These are phyloP conservation scores for Aplidium turbinatum DNA, from an alignment of 23 tunicate genomes.

Conservation along the genomic window DNA sequence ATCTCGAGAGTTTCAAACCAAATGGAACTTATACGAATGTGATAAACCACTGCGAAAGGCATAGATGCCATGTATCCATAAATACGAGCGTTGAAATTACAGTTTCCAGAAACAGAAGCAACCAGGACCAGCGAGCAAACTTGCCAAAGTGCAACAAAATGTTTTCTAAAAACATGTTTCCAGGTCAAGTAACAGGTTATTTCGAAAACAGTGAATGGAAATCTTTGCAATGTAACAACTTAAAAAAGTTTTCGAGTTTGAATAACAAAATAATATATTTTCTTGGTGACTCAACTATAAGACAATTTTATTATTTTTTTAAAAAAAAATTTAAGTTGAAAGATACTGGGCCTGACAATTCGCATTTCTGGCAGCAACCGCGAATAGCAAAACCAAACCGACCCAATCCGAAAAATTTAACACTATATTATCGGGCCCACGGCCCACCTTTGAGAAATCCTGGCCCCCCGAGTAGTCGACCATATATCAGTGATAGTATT, in stretches of 20 bases:
- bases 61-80: no score
- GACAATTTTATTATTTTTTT: conserved; percentile 44
- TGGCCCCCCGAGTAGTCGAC: conserved; percentile 55
- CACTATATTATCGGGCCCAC: conserved; percentile 48
- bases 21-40: no score
- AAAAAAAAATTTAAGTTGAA: neutral
- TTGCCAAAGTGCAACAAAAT: no score
- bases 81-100: no score
- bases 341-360: conserved; percentile 29
- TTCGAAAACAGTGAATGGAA: neutral
- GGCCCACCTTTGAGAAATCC: conserved; percentile 52
- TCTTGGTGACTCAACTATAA: conserved; percentile 66
- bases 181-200: conserved; percentile 32
- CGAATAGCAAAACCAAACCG: conserved; percentile 7
- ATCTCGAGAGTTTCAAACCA: no score
- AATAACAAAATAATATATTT: conserved; percentile 46
- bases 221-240: no score
- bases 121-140: no score
- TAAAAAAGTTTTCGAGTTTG: no score
- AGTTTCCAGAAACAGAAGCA: no score
- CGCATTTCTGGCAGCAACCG: conserved; percentile 38
- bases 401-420: conserved; percentile 8
- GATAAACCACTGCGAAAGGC: no score
- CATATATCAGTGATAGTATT: conserved; percentile 48
- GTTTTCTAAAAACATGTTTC: no score